Percentiles rank a stretch among this genome's conserved stretches.
Conservation (phyloP, 1,140 invertebrate species). For the Prorops nasuta region DNA sequence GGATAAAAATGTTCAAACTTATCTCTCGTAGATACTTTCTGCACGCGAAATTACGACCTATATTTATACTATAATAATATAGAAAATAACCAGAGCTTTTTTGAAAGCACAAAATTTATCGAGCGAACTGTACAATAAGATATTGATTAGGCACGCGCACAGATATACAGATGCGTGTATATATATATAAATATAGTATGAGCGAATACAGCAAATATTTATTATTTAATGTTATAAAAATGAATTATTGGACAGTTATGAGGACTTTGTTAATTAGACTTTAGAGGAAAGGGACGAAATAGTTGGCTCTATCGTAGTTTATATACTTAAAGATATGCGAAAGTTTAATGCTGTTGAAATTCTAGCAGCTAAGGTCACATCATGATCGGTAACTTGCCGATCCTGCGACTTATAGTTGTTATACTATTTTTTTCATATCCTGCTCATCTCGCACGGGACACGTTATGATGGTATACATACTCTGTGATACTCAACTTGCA, state of each 20-base stretch:
- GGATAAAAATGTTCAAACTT: no score
- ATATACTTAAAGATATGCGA: conserved; percentile 36
- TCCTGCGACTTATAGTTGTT: no score
- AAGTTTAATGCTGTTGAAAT: conserved; percentile 38
- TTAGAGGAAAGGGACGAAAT: conserved; percentile 43
- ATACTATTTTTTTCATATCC: no score
- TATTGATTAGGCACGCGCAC: conserved; percentile 12
- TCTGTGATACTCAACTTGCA: no score
- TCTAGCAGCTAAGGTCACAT: conserved; percentile 17
- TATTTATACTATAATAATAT: no score
- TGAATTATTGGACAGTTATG: conserved; percentile 24
- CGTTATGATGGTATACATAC: no score
- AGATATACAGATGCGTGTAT: conserved; percentile 13
- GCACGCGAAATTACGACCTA: no score
- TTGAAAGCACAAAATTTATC: no score
- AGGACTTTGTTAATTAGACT: conserved; percentile 45
- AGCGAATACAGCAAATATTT: background rate
- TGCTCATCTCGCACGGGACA: no score
- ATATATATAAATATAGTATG: conserved; percentile 15
- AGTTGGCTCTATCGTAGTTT: conserved; percentile 53
- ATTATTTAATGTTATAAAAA: conserved; percentile 5
- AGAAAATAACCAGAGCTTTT: no score
- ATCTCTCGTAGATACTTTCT: no score
- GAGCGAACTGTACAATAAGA: background rate
- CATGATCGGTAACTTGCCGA: no score